These are phyloP conservation scores for Esox niger DNA, from an alignment of 2,113 vertebrate species.

Conservation along the genomic window DNA sequence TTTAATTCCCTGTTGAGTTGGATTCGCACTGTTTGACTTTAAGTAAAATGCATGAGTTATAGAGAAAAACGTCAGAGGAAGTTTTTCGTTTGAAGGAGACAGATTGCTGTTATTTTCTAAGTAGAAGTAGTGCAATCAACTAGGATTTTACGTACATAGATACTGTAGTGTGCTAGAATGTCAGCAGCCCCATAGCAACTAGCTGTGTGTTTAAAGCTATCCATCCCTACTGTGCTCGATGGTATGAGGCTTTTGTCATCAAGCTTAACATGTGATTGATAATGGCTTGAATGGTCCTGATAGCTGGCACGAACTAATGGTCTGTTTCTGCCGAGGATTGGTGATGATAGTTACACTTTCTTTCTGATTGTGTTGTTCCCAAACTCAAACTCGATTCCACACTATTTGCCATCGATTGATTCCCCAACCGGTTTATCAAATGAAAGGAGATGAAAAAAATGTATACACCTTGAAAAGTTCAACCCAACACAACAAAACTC, in stretches of 20 bases:
- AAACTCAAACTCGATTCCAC: conserved; percentile 1
- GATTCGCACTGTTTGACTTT: conserved; percentile 32
- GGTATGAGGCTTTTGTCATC: conserved; percentile 21
- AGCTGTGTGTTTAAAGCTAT: background rate
- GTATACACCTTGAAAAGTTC: conserved; percentile 31
- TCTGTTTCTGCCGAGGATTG: background rate
- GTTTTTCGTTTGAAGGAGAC: conserved; percentile 25
- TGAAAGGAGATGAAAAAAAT: conserved; percentile 37
- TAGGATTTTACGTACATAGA: background rate
- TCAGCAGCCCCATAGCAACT: background rate
- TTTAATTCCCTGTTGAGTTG: conserved; percentile 23
- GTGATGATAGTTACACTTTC: background rate
- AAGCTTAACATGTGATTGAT: conserved; percentile 35
- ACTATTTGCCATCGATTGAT: conserved; percentile 36
- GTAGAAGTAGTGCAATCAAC: background rate
- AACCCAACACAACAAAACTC: background rate
- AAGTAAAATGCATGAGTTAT: conserved; percentile 32
- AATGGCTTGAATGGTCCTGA: conserved; percentile 19
- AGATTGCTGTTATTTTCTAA: background rate
- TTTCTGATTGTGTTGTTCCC: conserved; percentile 25
- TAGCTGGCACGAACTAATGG: conserved; percentile 8
- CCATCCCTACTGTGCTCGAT: conserved; percentile 6
- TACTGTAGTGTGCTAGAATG: background rate
- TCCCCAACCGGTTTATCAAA: conserved; percentile 27
- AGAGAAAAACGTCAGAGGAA: conserved; percentile 33